Percentiles rank a stretch among this genome's conserved stretches.
Conservation (phyloP, 1,140 invertebrate genomes). For the Zaprionus gabonicus region DNA sequence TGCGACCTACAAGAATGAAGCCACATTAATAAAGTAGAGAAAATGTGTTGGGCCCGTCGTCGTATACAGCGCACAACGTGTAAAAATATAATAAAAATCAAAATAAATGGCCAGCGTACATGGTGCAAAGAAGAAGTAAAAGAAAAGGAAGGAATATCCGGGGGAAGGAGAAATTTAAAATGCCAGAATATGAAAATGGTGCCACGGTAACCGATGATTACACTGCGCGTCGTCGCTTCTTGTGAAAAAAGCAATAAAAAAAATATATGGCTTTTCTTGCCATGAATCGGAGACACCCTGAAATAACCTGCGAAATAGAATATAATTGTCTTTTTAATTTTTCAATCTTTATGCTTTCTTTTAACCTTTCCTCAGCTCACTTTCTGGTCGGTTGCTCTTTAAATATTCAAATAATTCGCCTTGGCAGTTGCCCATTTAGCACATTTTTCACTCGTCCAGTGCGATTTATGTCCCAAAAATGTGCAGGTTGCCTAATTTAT, state of each 20-base stretch:
- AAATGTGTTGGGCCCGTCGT: constrained; percentile 41
- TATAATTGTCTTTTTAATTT: no score
- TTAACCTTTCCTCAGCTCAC: not conserved
- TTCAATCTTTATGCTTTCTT: not conserved
- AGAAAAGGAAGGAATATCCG: not conserved
- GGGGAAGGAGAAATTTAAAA: constrained; percentile 17
- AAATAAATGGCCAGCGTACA: constrained; percentile 59
- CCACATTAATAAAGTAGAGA: constrained; percentile 63
- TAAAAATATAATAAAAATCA: constrained; percentile 56
- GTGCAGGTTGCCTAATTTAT: constrained; percentile 65
- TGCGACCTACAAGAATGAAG: constrained; percentile 52
- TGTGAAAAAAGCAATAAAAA: not conserved
- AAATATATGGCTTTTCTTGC: not conserved
- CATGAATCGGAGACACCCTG: not conserved
- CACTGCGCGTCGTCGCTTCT: not conserved
- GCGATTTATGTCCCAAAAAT: constrained; percentile 64
- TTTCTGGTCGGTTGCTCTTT: not conserved
- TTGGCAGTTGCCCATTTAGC: constrained; percentile 24
- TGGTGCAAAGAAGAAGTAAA: constrained; percentile 32
- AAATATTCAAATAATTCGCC: constrained; percentile 44
- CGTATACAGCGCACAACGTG: constrained; percentile 22
- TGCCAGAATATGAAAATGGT: not conserved
- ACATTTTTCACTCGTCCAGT: constrained; percentile 11
- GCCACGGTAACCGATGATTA: not conserved
- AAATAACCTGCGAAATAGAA: not conserved